These are phyloP conservation scores for Scaeva pyrastri DNA, from an alignment of 2,888 invertebrate genomes.

Conservation along the genomic window DNA sequence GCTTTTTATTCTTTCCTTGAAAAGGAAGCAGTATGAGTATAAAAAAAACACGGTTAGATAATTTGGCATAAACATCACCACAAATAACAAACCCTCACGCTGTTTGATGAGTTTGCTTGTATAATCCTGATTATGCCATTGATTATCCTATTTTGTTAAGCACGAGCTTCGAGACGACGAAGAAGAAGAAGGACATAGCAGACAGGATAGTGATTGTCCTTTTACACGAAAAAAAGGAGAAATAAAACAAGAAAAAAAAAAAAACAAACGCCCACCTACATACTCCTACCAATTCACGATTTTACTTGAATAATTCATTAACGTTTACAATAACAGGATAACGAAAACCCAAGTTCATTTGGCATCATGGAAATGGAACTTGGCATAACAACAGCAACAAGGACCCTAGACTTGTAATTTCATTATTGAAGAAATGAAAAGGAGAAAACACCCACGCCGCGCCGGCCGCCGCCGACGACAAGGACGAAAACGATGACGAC, in stretches of 20 bases:
- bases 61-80: constrained; percentile 48
- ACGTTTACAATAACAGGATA: constrained; percentile 67
- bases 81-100: background rate
- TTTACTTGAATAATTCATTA: constrained; percentile 71
- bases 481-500: no score
- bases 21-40: constrained; percentile 20
- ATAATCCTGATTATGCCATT: constrained; percentile 64
- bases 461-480: no score
- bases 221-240: no score
- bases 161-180: background rate
- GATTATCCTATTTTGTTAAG: constrained; percentile 60
- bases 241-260: background rate
- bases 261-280: constrained; percentile 29
- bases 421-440: constrained; percentile 32
- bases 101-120: constrained; percentile 36
- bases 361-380: no score
- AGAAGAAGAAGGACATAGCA: background rate
- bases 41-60: constrained; percentile 31
- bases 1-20: background rate
- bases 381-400: background rate
- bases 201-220: background rate
- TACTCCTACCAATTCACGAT: constrained; percentile 17
- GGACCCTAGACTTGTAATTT: constrained; percentile 56
- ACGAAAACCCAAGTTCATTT: constrained; percentile 58
- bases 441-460: background rate